Percentiles rank a stretch among this genome's conserved stretches.
These are phyloP conservation scores for Leptinotarsa defecta DNA, from an alignment of 1,140 invertebrate genomes.

Conservation along the genomic window DNA sequence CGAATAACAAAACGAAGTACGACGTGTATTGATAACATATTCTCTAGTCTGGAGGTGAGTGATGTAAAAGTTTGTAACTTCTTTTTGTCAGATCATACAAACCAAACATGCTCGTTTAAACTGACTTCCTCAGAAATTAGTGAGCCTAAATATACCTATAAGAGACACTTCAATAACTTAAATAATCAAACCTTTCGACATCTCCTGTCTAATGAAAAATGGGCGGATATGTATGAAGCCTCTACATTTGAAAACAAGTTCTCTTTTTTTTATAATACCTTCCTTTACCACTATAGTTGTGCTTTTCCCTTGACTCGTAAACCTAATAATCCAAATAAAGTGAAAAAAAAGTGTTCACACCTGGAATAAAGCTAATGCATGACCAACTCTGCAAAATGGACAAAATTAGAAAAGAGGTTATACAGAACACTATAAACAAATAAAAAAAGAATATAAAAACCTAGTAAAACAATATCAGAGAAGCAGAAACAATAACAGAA, in stretches of 20 bases:
- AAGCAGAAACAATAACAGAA: no score
- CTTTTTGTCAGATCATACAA: constrained; percentile 4
- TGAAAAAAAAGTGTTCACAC: constrained; percentile 5
- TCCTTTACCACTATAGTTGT: constrained; percentile 1
- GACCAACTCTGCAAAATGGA: constrained; percentile 7
- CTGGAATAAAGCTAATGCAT: neutral
- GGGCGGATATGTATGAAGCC: constrained; percentile 6
- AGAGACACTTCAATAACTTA: constrained; percentile 4
- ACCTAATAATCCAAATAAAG: neutral
- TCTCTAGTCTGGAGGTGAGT: constrained; percentile 9
- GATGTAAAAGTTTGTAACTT: constrained; percentile 8
- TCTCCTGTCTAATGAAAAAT: constrained; percentile 12
- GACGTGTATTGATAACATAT: constrained; percentile 18
- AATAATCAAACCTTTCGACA: neutral
- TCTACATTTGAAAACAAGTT: neutral
- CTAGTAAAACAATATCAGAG: neutral
- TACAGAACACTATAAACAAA: constrained; percentile 8
- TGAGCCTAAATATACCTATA: constrained; percentile 15
- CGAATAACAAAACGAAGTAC: constrained; percentile 11
- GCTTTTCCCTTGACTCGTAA: neutral
- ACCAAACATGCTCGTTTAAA: neutral
- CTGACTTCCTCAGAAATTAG: neutral
- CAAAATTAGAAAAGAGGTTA: constrained; percentile 13
- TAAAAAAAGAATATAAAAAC: neutral
- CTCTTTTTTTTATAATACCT: neutral